phyloP scores from a whole-genome alignment of 2,888 invertebrate species.

The Timema cristinae region DNA sequence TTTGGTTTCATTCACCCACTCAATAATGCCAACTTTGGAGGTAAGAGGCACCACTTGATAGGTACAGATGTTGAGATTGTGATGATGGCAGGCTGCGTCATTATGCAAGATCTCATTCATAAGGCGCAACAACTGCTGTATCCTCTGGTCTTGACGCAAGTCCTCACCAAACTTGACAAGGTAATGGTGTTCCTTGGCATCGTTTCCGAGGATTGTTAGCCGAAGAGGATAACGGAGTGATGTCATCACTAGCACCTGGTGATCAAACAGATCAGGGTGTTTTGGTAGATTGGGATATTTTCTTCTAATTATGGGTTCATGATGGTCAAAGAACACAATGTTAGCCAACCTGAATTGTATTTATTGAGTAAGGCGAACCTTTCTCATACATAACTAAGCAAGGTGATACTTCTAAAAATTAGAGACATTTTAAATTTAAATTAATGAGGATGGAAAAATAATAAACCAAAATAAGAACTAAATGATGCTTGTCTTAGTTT shows the following conservation, averaged over 20 bases:
- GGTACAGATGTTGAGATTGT: constrained; percentile 54
- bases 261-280: constrained; percentile 21
- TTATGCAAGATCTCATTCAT: constrained; percentile 59
- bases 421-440: no score
- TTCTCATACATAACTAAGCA: no score
- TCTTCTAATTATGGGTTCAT: neutral
- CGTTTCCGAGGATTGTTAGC: constrained; percentile 61
- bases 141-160: constrained; percentile 67
- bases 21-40: constrained; percentile 59
- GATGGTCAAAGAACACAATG: neutral
- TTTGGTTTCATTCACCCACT: constrained; percentile 62
- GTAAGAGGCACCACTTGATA: constrained; percentile 65
- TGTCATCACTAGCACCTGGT: constrained; percentile 50
- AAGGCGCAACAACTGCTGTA: constrained; percentile 63
- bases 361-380: no score
- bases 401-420: no score
- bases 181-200: constrained; percentile 63
- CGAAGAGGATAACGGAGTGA: constrained; percentile 61
- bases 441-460: no score
- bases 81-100: constrained; percentile 50
- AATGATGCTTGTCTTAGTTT: no score
- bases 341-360: neutral
- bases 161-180: constrained; percentile 73
- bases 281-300: neutral
- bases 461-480: no score